Conservation (phyloP, 1,140 invertebrate genomes). For the Drosophila virilis region DNA sequence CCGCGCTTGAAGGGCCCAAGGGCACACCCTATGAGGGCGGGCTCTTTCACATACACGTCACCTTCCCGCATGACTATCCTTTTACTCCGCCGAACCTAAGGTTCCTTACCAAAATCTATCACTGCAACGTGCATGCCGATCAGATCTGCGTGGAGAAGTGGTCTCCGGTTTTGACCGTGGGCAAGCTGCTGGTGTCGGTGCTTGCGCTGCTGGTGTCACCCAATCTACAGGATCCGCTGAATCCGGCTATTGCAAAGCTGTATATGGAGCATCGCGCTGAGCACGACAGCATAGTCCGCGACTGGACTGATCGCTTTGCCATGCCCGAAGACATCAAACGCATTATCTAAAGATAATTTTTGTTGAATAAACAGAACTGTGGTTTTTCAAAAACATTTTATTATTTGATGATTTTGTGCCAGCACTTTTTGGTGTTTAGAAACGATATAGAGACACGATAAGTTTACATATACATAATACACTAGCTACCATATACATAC, state of each 20-base stretch:
- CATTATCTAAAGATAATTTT: neutral
- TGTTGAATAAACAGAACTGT: slow-evolving; percentile 3
- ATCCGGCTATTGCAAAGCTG: neutral
- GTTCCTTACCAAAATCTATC: neutral
- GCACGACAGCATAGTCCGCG: neutral
- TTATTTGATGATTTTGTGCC: slow-evolving; percentile 75
- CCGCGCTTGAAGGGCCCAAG: neutral
- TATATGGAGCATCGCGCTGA: neutral
- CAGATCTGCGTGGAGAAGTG: neutral
- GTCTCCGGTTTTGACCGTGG: neutral
- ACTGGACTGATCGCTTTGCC: neutral
- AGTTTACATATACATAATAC: slow-evolving; percentile 38
- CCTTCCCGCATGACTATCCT: neutral
- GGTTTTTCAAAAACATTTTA: slow-evolving; percentile 71
- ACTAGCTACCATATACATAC: slow-evolving; percentile 5
- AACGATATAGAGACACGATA: slow-evolving; percentile 71
- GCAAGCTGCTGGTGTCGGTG: neutral
- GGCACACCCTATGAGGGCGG: neutral
- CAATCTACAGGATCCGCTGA: neutral
- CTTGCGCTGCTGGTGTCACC: neutral
- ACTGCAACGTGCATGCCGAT: neutral
- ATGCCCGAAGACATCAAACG: neutral
- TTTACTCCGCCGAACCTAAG: neutral
- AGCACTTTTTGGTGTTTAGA: slow-evolving; percentile 78
- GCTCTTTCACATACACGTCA: neutral